Evolutionary conservation across 2,888 invertebrate genomes (phyloP).

Genomic region (Amiota minor): DNA sequence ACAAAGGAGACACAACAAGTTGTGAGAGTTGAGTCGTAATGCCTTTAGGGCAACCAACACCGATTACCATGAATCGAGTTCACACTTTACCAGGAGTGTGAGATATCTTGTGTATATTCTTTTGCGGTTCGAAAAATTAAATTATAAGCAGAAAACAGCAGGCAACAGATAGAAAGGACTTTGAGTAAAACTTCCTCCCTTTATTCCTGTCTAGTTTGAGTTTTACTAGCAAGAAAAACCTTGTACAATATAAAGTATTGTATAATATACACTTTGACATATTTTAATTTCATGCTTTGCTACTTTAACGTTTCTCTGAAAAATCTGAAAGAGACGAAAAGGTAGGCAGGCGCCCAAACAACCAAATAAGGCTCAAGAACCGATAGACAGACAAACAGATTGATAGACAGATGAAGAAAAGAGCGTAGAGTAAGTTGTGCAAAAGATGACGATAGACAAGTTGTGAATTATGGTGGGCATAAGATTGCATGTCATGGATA

Average conservation of each 20-base stretch:
- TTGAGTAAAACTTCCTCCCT: conserved; percentile 19
- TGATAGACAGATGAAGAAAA: background rate
- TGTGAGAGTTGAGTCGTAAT: background rate
- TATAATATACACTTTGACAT: conserved; percentile 54
- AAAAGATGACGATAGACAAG: conserved; percentile 9
- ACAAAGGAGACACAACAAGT: conserved; percentile 25
- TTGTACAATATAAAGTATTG: conserved; percentile 52
- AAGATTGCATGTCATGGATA: background rate
- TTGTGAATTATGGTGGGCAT: conserved; percentile 2
- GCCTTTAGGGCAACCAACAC: conserved; percentile 7
- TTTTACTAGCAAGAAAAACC: background rate
- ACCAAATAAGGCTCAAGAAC: background rate
- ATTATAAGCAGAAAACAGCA: conserved; percentile 58
- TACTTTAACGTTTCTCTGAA: conserved; percentile 52
- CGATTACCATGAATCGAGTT: conserved; percentile 37
- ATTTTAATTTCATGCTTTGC: conserved; percentile 73
- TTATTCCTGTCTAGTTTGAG: background rate
- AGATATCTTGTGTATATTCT: no score
- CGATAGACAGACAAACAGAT: background rate
- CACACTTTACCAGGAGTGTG: conserved; percentile 48
- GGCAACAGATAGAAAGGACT: conserved; percentile 48
- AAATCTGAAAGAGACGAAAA: conserved; percentile 31
- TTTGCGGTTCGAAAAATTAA: conserved; percentile 64
- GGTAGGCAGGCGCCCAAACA: background rate
- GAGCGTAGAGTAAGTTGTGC: background rate